Evolutionary conservation across 1,140 invertebrate species (phyloP), one percentile per base, ranked within the genome.

Genomic region (Rhynchophorus ferrugineus): DNA sequence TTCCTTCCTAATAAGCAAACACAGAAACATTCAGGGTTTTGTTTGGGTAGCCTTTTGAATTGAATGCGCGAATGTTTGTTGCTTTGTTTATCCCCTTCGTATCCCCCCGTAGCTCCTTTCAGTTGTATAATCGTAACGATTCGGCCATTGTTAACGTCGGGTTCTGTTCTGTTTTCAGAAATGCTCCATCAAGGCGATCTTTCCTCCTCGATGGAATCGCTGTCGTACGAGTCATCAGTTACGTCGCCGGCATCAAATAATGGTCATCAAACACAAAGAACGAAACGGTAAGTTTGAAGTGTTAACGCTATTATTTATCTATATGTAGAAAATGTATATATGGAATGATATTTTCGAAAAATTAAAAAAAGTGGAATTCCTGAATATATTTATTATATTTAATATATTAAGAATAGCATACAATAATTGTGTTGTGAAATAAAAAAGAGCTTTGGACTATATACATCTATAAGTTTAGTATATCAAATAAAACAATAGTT

Each of bases 151-250:
- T 11, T 3, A 42, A 1, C 11, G 8, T 16, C 18, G 18, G 18
- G 1, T 20, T 20, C 6, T 18, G 13, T 24, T 19, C 20, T 48
- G 56, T 49, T 62, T 73, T 14, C 71, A 86, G 84, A 86, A 66
- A 75, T 87, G 53, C 71, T 86, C 13, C 83, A 86, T 61, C 80
- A 82, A 14, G 79, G 78, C 13, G 84, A 87, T 52, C 63, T 86
- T 18, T 84, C 81, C 0, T 85, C 84, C 0, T 86, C 84, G 11
- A 84, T 88, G 82, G 85, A 88, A 61, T 84, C 83, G 0, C 66
- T 87, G 17, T 75, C 80, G 0, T 85, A 87, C 63, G 83, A 85
- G 58, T 81, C 81, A 6, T 84, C 82, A 6, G 80, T 83, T 17
- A 79, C 82, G 1, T 87, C 84, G 0, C 84, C 84, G 0, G 80